Base-by-base conservation (phyloP, 2,888 invertebrate genomes). In the Leptopilina drosophilae region DNA sequence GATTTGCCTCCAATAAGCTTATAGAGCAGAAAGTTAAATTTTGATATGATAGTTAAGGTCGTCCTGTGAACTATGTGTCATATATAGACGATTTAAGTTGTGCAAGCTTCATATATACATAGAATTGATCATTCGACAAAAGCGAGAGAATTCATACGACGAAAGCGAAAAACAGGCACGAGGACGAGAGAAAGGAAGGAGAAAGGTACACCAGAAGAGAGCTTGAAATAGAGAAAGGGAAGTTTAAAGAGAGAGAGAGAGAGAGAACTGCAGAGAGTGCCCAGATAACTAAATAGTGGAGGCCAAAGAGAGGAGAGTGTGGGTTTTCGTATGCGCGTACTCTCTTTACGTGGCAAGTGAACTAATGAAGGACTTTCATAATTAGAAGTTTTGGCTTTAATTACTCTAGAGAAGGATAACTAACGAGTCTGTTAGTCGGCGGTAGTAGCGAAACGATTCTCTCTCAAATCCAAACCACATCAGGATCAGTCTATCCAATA, bases 281-380 rank as follows among this genome's bases (percentile, higher is more conserved):
- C 40, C n/a, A 76, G 76, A 46, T 64, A 42, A 76, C 64, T 76
- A 76, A 64, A 76, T 64, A 26, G 15, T 64, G 11, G 64, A 62
- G 8, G 8, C 46, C 42, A 76, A 42, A 42, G 42, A 59, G 59
- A 62, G 76, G 42, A 42, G 42, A 42, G 42, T 11, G 49, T 9
- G 49, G 14, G 64, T 64, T 40, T 8, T 6, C 4, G 77, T 80
- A 73, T 77, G 80, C 26, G 81, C 77, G 80, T 64, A 79, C 81
- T 84, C 80, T 79, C 79, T 84, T 82, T 85, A 84, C 84, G 85
- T 84, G 85, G 83, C 82, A 84, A 77, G 84, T 77, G 83, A 84
- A 85, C 86, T 87, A 87, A 88, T 85, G 87, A 87, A 87, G 86
- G 87, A 86, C 87, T 87, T 86, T 84, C 86, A 87, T 88, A 89